Percentiles rank a stretch among this genome's conserved stretches.
Conservation (phyloP, 2,797 vertebrate species). For the Manis javanica region DNA sequence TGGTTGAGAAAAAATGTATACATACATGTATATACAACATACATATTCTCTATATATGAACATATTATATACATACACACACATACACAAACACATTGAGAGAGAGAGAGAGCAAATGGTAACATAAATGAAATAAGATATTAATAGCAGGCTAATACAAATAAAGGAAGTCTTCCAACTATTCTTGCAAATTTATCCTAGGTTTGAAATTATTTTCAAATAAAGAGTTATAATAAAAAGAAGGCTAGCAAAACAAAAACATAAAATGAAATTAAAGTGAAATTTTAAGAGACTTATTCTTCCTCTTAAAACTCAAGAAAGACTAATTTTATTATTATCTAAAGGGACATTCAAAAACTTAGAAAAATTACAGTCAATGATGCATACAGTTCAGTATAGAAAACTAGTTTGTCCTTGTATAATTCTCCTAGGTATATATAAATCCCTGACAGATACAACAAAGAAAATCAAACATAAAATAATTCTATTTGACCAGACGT, state of each 20-base stretch:
- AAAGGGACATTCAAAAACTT: background rate
- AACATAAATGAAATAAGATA: background rate
- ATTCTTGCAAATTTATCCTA: background rate
- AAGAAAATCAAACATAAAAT: constrained; percentile 51
- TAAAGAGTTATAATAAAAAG: background rate
- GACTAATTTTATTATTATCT: background rate
- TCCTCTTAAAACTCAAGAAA: background rate
- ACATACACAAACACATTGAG: background rate
- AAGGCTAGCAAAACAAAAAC: background rate
- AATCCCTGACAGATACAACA: constrained; percentile 3
- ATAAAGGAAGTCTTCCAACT: background rate
- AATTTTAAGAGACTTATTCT: background rate
- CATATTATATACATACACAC: background rate
- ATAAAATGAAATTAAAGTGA: constrained; percentile 23
- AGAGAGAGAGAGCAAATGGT: background rate
- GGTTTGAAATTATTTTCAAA: background rate
- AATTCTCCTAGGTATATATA: background rate
- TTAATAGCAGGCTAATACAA: background rate
- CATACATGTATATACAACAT: background rate
- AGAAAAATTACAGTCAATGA: background rate
- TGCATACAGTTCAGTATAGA: background rate
- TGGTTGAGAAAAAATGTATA: background rate
- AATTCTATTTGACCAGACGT: background rate
- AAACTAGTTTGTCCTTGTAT: background rate
- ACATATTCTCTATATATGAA: background rate